Conservation (phyloP, 2,797 vertebrate species). For the Heliangelus exortis region DNA sequence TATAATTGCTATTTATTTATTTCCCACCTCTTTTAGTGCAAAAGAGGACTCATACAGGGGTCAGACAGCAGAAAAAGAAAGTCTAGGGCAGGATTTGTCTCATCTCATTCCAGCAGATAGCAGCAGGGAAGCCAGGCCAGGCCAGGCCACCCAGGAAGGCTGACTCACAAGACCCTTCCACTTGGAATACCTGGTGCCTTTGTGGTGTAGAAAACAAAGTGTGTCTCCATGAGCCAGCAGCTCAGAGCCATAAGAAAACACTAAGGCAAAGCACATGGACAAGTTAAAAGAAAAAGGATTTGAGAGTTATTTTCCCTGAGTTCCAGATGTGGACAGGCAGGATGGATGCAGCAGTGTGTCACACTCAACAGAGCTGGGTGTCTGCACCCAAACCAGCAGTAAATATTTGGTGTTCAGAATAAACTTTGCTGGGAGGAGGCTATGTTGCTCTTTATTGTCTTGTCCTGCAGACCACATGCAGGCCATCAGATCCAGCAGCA, state of each 20-base stretch:
- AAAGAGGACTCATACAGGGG: background rate
- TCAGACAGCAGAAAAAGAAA: background rate
- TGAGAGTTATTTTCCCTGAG: background rate
- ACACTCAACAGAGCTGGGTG: background rate
- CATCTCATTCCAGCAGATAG: background rate
- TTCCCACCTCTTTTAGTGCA: background rate
- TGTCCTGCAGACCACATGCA: background rate
- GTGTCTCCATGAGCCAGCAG: background rate
- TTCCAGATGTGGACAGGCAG: background rate
- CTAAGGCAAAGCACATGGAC: background rate
- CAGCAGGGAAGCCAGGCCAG: background rate
- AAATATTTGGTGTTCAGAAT: background rate
- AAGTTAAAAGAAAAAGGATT: background rate
- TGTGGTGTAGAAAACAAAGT: background rate
- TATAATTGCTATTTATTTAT: background rate
- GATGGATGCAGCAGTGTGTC: background rate
- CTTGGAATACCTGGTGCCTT: background rate
- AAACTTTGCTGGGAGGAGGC: background rate
- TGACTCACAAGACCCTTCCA: background rate
- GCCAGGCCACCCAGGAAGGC: background rate
- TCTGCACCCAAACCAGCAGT: rapidly evolving
- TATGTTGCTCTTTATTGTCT: background rate
- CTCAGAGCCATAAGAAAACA: background rate
- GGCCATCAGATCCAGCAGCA: background rate
- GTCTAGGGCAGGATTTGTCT: background rate